Base-by-base conservation (phyloP, 2,113 vertebrate species). In the Gracilinanus agilis region DNA sequence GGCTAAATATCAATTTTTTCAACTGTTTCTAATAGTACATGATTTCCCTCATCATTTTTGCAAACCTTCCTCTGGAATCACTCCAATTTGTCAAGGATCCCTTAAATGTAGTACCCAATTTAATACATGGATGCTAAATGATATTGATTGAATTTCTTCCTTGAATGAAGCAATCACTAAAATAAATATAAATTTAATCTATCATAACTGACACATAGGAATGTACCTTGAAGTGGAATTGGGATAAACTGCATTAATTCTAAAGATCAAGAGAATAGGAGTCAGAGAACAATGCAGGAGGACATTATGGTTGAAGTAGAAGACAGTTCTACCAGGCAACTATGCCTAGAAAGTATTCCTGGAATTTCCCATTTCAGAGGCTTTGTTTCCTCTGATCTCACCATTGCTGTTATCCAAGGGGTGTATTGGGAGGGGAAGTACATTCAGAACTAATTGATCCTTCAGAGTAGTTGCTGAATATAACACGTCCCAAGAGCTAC, bases 361-460 rank as follows among this genome's bases (percentile, higher is more conserved):
- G 49, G 10, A 11, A 34, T 90, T 90, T 95, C 19, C 25, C 9
- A 55, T 19, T 90, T 93, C 4, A 92, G 19, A 91, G 1, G 5
- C 16, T 19, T 44, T 3, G 9, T 93, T 96, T 89, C 56, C 27
- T 40, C 53, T 95, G 44, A 94, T 53, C 3, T 53, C 75, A 61
- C n/a, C 67, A 75, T n/a, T 44, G 24, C 44, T 83, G 3, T 91
- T 95, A 34, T n/a, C 44, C 93, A 29, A 27, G 29, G 7, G 56
- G 12, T 61, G 10, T 12, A 75, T 91, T 88, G 61, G 75, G 53
- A 92, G 55, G 16, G 29, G 2, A 53, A 2, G 44, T 3, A 55
- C 9, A 83, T 7, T 83, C 19, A 40, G 67, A 83, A 91, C 2
- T 97, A 97, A 96, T 96, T 96, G 91, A 24, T 95, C 92, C 95